Conservation (phyloP, 23 tunicate genomes). For the Halocynthia roretzi region DNA sequence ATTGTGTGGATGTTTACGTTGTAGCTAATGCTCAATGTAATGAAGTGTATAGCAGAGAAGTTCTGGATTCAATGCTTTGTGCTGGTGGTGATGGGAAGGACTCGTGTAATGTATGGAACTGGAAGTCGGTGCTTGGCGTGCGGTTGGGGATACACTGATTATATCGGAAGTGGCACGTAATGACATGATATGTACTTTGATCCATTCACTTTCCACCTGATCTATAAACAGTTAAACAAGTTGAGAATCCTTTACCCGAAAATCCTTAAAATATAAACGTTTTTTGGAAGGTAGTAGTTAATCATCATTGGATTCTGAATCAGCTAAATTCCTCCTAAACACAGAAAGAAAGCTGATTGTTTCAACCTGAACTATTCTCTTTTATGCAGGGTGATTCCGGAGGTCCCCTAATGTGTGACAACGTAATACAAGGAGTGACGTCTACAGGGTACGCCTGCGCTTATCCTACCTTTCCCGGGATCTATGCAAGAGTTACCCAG, state of each 20-base stretch:
- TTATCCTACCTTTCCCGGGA: slow-evolving; percentile 76
- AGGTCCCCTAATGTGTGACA: slow-evolving; percentile 61
- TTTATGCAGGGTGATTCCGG: slow-evolving; percentile 96
- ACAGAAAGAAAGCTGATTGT: neutral
- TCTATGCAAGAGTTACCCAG: slow-evolving; percentile 63
- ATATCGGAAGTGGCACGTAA: slow-evolving; percentile 31
- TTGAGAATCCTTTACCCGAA: too few relatives aligned
- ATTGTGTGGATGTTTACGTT: slow-evolving; percentile 43
- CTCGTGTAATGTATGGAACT: slow-evolving; percentile 68
- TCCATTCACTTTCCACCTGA: too few relatives aligned
- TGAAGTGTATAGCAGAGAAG: slow-evolving; percentile 51
- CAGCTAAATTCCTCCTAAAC: neutral
- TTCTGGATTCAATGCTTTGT: slow-evolving; percentile 61
- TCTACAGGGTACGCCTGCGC: slow-evolving; percentile 94
- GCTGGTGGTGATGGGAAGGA: slow-evolving; percentile 41
- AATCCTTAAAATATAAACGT: too few relatives aligned
- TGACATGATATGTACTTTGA: too few relatives aligned
- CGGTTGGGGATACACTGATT: slow-evolving; percentile 78
- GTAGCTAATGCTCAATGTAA: slow-evolving; percentile 57
- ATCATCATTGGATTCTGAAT: neutral
- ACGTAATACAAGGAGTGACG: slow-evolving; percentile 54
- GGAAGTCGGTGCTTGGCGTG: slow-evolving; percentile 51
- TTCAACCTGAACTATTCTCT: neutral
- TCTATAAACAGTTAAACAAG: too few relatives aligned
- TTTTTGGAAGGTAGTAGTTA: too few relatives aligned